phyloP scores from a whole-genome alignment of 2,113 vertebrate genomes.

The Oceanodroma tethys region DNA sequence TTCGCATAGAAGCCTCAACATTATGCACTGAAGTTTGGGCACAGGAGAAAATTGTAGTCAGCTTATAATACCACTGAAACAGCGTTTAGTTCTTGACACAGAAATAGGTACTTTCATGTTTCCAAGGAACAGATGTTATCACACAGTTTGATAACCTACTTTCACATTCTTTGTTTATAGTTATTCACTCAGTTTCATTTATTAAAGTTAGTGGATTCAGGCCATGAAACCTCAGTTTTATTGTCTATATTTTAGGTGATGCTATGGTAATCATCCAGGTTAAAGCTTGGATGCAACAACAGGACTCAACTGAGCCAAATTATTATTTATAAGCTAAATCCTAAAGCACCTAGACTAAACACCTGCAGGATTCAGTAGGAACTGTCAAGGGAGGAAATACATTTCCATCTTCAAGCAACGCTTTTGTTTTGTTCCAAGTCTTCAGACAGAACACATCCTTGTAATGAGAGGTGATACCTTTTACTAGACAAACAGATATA shows the following conservation, averaged over 20 bases:
- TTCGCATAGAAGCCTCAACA: neutral
- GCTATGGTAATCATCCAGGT: neutral
- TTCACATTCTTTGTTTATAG: slow-evolving; percentile 44
- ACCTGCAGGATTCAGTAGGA: slow-evolving; percentile 16
- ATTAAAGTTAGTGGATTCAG: slow-evolving; percentile 5
- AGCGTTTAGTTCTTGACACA: slow-evolving; percentile 7
- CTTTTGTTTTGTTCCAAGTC: neutral
- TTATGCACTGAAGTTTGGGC: neutral
- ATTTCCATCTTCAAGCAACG: neutral
- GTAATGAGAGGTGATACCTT: neutral
- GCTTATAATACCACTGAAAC: slow-evolving; percentile 11
- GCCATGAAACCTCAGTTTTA: slow-evolving; percentile 40
- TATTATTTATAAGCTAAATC: slow-evolving; percentile 46
- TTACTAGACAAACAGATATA: neutral
- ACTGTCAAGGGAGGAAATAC: slow-evolving; percentile 8
- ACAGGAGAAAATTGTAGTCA: slow-evolving; percentile 2
- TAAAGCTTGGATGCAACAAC: neutral
- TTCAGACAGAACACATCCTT: neutral
- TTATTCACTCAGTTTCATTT: slow-evolving; percentile 37
- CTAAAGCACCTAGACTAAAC: neutral
- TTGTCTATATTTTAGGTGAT: slow-evolving; percentile 29
- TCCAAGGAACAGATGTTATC: slow-evolving; percentile 52
- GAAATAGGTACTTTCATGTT: slow-evolving; percentile 55
- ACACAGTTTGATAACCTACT: slow-evolving; percentile 35
- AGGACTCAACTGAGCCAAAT: slow-evolving; percentile 26